Base-by-base conservation (phyloP, 2,113 vertebrate species). In the Lathamus discolor region DNA sequence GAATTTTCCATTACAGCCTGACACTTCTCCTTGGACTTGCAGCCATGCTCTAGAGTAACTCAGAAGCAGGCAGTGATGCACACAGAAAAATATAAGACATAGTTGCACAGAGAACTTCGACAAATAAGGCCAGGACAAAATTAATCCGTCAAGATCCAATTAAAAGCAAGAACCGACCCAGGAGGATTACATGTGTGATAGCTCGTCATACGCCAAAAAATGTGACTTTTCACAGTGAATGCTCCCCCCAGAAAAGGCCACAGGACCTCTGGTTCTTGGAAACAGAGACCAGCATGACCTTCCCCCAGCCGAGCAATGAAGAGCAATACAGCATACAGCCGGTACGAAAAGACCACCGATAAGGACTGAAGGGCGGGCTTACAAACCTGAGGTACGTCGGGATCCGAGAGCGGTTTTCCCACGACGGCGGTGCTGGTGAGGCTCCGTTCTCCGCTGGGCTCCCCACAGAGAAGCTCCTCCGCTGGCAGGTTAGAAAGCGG, bases 261-360 rank as follows among this genome's bases (percentile, higher is more conserved):
- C 8, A 8, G 55, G 13, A 57, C 31, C 31, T 33, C 22, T 57
- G 8, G 2, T 22, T 22, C 31, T 12, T 20, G 12, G 55, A n/a
- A 57, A 57, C 8, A 57, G 31, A 57, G 31, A 57, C 12, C 4
- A n/a, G 8, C 19, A n/a, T 22, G 31, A 57, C 8, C 55, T 3
- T 33, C 11, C 11, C 12, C 31, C 31, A 3, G 5, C 31, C 55
- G 12, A n/a, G 12, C 55, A n/a, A n/a, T 3, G 13, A 57, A 22
- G 55, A 57, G 19, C 19, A 22, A 9, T 20, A 20, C 12, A n/a
- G 55, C 55, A 23, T n/a, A 57, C 20, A 52, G 25, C 13, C 13
- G 0, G 12, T 22, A n/a, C 1, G 55, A 31, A n/a, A 57, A 57
- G 31, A 57, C 1, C 11, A 7, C 11, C 20, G 54, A n/a, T 57